Percentiles rank a stretch among this genome's conserved stretches.
These are phyloP conservation scores for Ceuthmochares aereus DNA, from an alignment of 2,113 vertebrate genomes.

Conservation along the genomic window DNA sequence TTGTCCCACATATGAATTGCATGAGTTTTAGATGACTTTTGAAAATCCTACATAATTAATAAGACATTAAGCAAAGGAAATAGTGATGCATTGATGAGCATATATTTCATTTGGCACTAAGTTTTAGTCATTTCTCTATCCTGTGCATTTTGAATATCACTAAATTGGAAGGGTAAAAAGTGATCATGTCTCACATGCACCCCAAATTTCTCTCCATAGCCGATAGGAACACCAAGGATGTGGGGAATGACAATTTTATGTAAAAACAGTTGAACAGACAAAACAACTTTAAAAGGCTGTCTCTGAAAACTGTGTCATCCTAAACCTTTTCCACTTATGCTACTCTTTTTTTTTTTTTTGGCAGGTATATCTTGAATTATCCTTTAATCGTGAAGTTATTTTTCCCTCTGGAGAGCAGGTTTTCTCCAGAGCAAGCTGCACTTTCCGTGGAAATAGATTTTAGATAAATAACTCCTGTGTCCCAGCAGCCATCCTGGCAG, in stretches of 20 bases:
- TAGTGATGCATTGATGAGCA: neutral
- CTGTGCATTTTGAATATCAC: neutral
- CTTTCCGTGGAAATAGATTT: neutral
- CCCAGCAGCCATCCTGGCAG: neutral
- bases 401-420: neutral
- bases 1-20: neutral
- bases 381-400: neutral
- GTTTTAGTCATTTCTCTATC: neutral
- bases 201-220: accelerated
- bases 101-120: neutral
- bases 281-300: neutral
- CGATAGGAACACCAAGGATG: accelerated
- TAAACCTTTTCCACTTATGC: neutral
- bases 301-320: neutral
- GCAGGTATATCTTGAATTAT: neutral
- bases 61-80: neutral
- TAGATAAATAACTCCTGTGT: accelerated
- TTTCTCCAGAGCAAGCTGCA: accelerated
- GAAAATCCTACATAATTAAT: neutral
- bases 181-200: accelerated
- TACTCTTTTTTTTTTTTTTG: neutral
- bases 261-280: neutral
- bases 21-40: neutral
- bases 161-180: neutral
- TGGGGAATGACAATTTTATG: accelerated